Evolutionary conservation across 2,797 vertebrate species (phyloP), one percentile per base, ranked within the genome.

Genomic region (Sphenopsis melanotis): DNA sequence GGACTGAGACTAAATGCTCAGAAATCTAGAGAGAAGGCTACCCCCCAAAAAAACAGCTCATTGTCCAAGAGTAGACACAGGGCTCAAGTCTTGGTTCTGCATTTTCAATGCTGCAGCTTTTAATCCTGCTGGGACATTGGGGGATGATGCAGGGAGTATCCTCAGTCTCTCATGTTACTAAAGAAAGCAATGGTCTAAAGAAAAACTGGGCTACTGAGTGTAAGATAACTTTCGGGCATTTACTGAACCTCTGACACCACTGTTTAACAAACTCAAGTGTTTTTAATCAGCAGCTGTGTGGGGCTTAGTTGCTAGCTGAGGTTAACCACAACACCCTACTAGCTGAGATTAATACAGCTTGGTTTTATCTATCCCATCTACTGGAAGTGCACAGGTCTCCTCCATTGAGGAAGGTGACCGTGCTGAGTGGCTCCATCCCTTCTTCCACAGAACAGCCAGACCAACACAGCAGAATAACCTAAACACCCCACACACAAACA

Each of bases 111-210:
- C 66, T 49, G 42, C 50, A 72, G 66, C 17, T 84, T 71, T 65
- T 42, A n/a, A 59, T 70, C 36, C 14, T 2, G 1, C 55, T 41
- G 26, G 29, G 30, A 66, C 11, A 6, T 0, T 2, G 0, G 7
- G 2, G 21, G 11, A 37, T 0, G 0, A 89, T 91, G 41, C 39
- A 37, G 24, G 29, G 24, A 83, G 12, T 21, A 36, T 29, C 32
- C 20, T 21, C 9, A 1, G 8, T 52, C 53, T 74, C n/a, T 44
- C 21, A 24, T 1, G 0, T 56, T 64, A 39, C 18, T 68, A 14
- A 41, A 68, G 23, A 34, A 84, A 61, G 34, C 30, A 61, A 22
- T 22, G 30, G 15, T 30, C 56, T 56, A 37, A 69, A 61, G 41
- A 39, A 64, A 59, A 78, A 59, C 37, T 15, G 16, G 21, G 23